Conservation (phyloP, 2,888 invertebrate genomes). For the Agriopis leucophaearia region DNA sequence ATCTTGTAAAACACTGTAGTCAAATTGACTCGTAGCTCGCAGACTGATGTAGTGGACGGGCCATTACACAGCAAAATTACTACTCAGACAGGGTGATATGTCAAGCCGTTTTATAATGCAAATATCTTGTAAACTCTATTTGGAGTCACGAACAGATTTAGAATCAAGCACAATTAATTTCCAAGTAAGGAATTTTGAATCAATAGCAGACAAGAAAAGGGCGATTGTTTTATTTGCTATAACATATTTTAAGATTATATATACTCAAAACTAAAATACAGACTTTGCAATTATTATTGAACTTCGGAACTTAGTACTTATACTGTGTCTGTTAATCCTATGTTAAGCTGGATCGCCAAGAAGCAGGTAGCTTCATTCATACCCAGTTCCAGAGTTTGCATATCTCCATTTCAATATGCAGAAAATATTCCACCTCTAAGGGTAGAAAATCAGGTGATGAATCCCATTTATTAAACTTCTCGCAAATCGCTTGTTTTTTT, state of each 20-base stretch:
- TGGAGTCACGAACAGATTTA: constrained; percentile 62
- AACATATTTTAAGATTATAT: not conserved
- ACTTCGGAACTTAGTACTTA: no score
- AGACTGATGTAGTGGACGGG: constrained; percentile 59
- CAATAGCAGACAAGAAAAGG: constrained; percentile 31
- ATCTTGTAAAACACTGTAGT: constrained; percentile 4
- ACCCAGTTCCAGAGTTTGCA: no score
- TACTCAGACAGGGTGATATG: constrained; percentile 69
- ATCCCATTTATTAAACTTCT: no score
- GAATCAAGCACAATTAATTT: constrained; percentile 60
- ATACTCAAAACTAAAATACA: not conserved
- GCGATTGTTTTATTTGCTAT: constrained; percentile 21
- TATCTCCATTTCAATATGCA: no score
- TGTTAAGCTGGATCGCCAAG: no score
- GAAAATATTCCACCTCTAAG: no score
- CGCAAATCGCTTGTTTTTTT: no score
- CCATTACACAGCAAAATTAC: constrained; percentile 82
- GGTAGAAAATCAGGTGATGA: no score
- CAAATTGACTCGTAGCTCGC: constrained; percentile 24
- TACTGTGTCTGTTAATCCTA: no score
- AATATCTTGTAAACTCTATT: constrained; percentile 74
- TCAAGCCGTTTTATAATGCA: constrained; percentile 77
- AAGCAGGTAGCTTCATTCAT: no score
- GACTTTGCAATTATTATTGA: no score
- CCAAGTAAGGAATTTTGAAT: constrained; percentile 38